These are phyloP conservation scores for Halisarca cf. caerulea DNA, from an alignment of 37 sponge, comb jelly and placozoan genomes.

Conservation along the genomic window DNA sequence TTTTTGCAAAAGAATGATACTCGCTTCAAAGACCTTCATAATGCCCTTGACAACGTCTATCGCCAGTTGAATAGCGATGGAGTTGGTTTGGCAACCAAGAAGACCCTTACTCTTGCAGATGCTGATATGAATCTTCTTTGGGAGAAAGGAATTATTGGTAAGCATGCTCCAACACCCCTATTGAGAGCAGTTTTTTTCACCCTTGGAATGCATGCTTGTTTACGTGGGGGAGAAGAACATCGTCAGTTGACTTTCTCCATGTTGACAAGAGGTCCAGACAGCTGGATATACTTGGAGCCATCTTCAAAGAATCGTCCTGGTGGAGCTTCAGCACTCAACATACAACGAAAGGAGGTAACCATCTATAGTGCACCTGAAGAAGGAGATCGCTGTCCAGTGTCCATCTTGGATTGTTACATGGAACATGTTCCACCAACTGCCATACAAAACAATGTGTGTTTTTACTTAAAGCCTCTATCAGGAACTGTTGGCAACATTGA, in stretches of 20 bases:
- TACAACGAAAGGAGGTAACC: neutral
- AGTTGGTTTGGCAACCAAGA: neutral
- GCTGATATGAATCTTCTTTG: neutral
- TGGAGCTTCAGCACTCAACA: neutral
- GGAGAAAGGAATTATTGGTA: neutral
- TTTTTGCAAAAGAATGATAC: constrained; percentile 6
- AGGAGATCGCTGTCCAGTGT: neutral
- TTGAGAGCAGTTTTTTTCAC: constrained; percentile 53
- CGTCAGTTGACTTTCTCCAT: neutral
- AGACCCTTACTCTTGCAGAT: neutral
- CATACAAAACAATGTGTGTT: neutral
- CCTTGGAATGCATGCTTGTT: constrained; percentile 35
- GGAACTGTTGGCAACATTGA: neutral
- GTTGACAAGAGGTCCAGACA: neutral
- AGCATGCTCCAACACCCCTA: neutral
- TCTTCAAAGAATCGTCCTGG: neutral
- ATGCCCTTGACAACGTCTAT: constrained; percentile 24
- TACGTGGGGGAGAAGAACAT: neutral
- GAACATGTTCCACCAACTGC: neutral
- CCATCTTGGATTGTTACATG: constrained; percentile 1
- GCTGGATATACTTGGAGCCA: neutral
- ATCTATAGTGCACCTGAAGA: neutral
- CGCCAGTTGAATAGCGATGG: constrained; percentile 5
- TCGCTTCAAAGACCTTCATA: constrained; percentile 12
- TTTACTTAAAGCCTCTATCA: neutral